Conservation (phyloP, 2,113 vertebrate species). For the Chamaetylas fuelleborni region DNA sequence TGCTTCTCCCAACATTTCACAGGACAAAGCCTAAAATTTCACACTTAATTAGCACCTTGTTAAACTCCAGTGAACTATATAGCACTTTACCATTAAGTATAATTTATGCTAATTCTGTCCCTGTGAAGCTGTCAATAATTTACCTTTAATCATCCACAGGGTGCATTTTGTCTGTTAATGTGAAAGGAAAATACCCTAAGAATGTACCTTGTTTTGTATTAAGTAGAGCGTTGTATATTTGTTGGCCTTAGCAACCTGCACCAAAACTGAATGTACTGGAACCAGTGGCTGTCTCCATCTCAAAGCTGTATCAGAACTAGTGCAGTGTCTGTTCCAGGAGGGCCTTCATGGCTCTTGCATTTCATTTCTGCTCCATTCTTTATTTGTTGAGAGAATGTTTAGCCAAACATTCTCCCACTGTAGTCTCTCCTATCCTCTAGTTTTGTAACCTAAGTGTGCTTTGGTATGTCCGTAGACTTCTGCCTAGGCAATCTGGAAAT, state of each 20-base stretch:
- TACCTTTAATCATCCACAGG: not conserved
- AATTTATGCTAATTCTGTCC: not conserved
- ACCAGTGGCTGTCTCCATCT: not conserved
- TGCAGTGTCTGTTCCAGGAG: not conserved
- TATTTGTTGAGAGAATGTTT: not conserved
- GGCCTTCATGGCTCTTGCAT: not conserved
- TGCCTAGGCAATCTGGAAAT: not conserved
- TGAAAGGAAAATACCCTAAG: not conserved
- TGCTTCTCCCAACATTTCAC: not conserved
- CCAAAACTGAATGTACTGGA: not conserved
- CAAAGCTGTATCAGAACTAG: not conserved
- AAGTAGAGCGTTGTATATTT: not conserved
- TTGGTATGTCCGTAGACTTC: not conserved
- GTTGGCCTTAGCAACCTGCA: not conserved
- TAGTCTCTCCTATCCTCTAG: not conserved
- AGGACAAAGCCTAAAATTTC: not conserved
- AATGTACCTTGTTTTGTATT: not conserved
- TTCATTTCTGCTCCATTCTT: not conserved
- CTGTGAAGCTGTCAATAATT: not conserved
- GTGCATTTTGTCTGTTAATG: not conserved
- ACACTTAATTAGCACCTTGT: not conserved
- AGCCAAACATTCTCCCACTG: not conserved
- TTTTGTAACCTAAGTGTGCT: not conserved
- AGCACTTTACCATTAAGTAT: not conserved
- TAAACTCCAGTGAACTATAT: not conserved